Base-by-base conservation (phyloP, 2,888 invertebrate species). In the Seira musarum region DNA sequence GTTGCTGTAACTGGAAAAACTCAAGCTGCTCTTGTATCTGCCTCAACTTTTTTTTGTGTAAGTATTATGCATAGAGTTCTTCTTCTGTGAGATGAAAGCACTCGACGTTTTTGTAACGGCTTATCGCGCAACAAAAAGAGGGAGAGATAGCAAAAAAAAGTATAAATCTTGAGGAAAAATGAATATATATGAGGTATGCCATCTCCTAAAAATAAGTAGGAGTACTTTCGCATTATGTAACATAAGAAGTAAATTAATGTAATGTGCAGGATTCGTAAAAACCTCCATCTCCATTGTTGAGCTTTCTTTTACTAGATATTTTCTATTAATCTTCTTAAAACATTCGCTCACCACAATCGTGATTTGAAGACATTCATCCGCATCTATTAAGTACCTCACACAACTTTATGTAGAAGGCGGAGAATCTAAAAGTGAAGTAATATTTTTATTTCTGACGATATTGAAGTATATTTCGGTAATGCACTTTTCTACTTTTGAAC, bases 141-240 rank as follows among this genome's bases (percentile, higher is more conserved):
- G 17, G 40, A 24, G 49, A 19, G 19, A 69, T 53, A 25, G 30
- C 25, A 25, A 64, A 22, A 15, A 24, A 57, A 17, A 17, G 30
- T 25, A 69, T 69, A 69, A 69, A 69, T 69, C 69, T 57, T 22
- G 25, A 57, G n/a, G 25, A 61, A 46, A 69, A 69, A 69, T 69
- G 69, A 69, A 69, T 57, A 69, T 57, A 57, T 69, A 69, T 70
- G 70, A 61, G 17, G 8, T 17, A 15, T 40, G 6, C 40, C 40
- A 40, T 8, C 40, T 40, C 40, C 40, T 13, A 13, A 40, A 40
- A 40, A 8, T 40, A 8, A 8, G 13, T 40, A 40, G n/a, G 40
- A 40, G 40, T 40, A 8, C 40, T 13, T 40, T 40, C 40, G 40
- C 13, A 40, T 6, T 40, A 40, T 40, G n/a, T n/a, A n/a, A n/a